These are phyloP conservation scores for Xenentodon cancila DNA, from an alignment of 2,797 vertebrate species.

Conservation along the genomic window DNA sequence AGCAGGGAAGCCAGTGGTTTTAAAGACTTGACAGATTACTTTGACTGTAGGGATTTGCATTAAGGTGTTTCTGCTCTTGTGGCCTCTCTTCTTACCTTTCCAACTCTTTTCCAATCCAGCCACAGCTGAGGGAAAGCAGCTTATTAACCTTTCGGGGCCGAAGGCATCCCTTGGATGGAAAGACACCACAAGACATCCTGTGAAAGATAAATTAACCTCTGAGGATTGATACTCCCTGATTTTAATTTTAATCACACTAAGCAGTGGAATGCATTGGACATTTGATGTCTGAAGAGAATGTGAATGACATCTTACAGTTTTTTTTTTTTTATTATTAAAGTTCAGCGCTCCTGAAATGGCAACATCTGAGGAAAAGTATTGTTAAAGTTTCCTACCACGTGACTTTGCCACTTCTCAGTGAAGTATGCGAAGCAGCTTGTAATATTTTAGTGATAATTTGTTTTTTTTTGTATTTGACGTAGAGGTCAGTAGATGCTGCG, in stretches of 20 bases:
- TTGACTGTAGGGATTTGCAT: conserved; percentile 69
- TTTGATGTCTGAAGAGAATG: conserved; percentile 47
- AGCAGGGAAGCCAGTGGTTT: conserved; percentile 47
- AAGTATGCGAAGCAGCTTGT: not conserved
- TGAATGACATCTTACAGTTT: conserved; percentile 48
- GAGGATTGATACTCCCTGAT: conserved; percentile 72
- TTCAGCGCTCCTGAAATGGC: conserved; percentile 57
- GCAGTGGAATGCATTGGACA: conserved; percentile 48
- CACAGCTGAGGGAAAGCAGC: conserved; percentile 68
- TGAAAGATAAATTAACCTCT: conserved; percentile 77
- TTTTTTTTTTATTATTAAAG: conserved; percentile 29
- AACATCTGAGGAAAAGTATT: conserved; percentile 27
- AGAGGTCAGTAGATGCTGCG: not conserved
- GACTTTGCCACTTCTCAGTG: conserved; percentile 1
- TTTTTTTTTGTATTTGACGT: not conserved
- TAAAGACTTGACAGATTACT: conserved; percentile 65
- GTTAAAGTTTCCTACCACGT: not conserved
- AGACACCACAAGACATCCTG: conserved; percentile 51
- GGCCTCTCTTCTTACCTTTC: conserved; percentile 60
- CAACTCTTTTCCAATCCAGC: conserved; percentile 51
- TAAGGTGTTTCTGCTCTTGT: conserved; percentile 58
- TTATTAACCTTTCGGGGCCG: conserved; percentile 83
- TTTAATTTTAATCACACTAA: conserved; percentile 76
- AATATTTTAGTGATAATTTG: too few relatives aligned
- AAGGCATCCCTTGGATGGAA: conserved; percentile 64